phyloP scores from a whole-genome alignment of 1,140 invertebrate genomes.

The Drosophila varians region DNA sequence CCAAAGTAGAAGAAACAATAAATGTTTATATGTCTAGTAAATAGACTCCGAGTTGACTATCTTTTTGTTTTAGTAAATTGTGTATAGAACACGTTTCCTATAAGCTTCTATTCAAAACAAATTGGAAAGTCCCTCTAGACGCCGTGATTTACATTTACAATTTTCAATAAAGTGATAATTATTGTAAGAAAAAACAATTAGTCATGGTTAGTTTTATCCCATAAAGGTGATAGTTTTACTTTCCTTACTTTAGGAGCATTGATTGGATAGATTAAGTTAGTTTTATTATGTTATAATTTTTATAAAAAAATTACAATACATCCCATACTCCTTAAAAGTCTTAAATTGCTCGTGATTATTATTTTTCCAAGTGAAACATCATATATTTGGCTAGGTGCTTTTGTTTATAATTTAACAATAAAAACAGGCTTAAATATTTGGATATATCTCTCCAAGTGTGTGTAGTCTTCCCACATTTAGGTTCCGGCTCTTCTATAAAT shows the following conservation, averaged over 20 bases:
- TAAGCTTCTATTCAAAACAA: no score
- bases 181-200: no score
- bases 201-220: no score
- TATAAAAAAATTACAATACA: no score
- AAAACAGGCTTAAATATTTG: background rate
- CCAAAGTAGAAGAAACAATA: constrained; percentile 4
- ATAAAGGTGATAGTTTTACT: no score
- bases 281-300: no score
- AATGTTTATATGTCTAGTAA: constrained; percentile 13
- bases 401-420: background rate
- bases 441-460: background rate
- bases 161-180: no score
- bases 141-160: constrained; percentile 5
- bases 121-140: background rate
- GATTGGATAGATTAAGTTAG: no score
- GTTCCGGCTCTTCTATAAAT: constrained; percentile 46
- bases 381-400: background rate
- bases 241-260: no score
- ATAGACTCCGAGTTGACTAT: constrained; percentile 3
- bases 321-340: no score
- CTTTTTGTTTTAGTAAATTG: constrained; percentile 3
- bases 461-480: background rate
- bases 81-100: constrained; percentile 9
- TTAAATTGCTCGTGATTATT: no score
- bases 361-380: background rate